A percentile compares a stretch with the other conserved stretches of the same genome.
These are phyloP conservation scores for Circaetus cinerascens DNA, from an alignment of 2,113 vertebrate species.

Conservation along the genomic window DNA sequence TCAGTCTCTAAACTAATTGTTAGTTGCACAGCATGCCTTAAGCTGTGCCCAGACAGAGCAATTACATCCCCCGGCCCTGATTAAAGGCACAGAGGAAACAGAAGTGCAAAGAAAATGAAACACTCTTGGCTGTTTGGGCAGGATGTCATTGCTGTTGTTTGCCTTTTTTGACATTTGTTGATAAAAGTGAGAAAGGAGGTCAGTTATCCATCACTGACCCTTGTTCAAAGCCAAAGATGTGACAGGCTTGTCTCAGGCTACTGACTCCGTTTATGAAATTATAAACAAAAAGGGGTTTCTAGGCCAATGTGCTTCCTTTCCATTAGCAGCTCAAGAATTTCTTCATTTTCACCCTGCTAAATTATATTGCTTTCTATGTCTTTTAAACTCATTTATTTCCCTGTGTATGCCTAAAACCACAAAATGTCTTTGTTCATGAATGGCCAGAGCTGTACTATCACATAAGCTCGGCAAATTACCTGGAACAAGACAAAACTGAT, in stretches of 20 bases:
- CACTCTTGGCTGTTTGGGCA: conserved; percentile 79
- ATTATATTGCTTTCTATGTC: neutral
- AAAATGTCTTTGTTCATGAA: neutral
- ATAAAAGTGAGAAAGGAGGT: conserved; percentile 45
- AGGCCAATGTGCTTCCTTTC: neutral
- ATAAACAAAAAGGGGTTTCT: neutral
- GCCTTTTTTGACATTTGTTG: conserved; percentile 59
- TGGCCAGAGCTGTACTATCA: neutral
- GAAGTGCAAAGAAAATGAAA: conserved; percentile 82
- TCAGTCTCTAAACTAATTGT: conserved; percentile 81
- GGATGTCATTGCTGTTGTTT: conserved; percentile 81
- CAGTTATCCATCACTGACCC: conserved; percentile 55
- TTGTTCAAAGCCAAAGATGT: conserved; percentile 43
- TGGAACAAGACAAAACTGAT: neutral
- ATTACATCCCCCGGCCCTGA: conserved; percentile 85
- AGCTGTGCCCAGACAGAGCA: conserved; percentile 81
- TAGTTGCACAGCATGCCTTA: conserved; percentile 76
- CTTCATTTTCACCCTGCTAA: neutral
- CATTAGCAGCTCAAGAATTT: neutral
- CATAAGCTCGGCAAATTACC: neutral
- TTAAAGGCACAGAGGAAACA: conserved; percentile 84
- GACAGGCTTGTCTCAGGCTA: conserved; percentile 17
- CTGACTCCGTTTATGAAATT: conserved; percentile 12
- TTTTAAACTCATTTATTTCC: neutral
- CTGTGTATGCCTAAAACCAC: neutral